Percentiles rank a stretch among this genome's conserved stretches.
phyloP scores from a whole-genome alignment of 2,888 invertebrate species.

The Caenorhabditis auriculariae region DNA sequence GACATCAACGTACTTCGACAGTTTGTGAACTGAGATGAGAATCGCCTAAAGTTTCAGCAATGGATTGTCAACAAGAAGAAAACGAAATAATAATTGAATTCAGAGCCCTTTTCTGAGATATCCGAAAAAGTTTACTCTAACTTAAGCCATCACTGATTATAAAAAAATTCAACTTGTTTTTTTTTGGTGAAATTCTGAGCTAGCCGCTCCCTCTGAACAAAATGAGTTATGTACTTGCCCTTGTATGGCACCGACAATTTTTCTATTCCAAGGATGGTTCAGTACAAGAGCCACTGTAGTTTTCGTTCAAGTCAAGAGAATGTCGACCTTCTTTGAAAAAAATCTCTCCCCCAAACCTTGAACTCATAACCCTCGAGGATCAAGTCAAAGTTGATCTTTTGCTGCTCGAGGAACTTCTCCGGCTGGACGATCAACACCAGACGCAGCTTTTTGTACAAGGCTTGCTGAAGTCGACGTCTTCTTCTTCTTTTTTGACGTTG shows the following conservation, averaged over 20 bases:
- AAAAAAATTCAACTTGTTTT: no score
- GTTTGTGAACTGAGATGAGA: constrained; percentile 74
- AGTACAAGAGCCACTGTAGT: no score
- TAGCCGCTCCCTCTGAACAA: no score
- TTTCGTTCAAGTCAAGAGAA: no score
- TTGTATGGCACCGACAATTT: no score
- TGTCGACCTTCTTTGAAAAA: neutral
- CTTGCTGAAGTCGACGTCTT: constrained; percentile 37
- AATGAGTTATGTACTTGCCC: no score
- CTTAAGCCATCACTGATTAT: no score
- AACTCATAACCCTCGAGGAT: constrained; percentile 55
- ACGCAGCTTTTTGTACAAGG: constrained; percentile 48
- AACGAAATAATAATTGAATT: neutral
- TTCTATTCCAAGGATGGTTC: no score
- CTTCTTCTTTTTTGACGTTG: neutral
- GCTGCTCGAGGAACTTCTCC: constrained; percentile 78
- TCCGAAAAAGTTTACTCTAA: no score
- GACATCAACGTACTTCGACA: constrained; percentile 74
- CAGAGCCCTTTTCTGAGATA: no score
- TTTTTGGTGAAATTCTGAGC: no score
- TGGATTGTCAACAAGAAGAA: neutral
- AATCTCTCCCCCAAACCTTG: constrained; percentile 30
- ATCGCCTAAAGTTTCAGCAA: constrained; percentile 70
- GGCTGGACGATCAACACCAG: constrained; percentile 72
- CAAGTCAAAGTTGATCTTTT: constrained; percentile 68